These are phyloP conservation scores for Excalfactoria chinensis DNA, from an alignment of 2,113 vertebrate genomes.

Conservation along the genomic window DNA sequence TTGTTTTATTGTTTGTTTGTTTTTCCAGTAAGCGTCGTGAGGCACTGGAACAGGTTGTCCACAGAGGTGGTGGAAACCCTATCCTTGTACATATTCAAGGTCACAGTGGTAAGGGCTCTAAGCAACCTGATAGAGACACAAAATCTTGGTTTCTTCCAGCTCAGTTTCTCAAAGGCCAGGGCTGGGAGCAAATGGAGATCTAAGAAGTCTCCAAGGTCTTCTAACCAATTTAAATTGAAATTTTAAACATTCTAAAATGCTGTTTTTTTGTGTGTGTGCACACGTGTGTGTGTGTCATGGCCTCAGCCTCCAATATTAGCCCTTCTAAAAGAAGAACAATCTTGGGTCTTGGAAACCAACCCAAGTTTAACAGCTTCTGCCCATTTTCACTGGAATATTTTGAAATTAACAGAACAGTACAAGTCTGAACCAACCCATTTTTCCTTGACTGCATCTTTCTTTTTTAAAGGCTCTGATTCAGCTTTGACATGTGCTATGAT, in stretches of 20 bases:
- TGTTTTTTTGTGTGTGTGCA: neutral
- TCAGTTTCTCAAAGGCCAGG: neutral
- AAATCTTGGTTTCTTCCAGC: neutral
- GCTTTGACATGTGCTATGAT: neutral
- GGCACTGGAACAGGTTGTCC: too few species aligned
- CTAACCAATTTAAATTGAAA: neutral
- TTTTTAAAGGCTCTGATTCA: neutral
- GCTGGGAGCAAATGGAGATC: neutral
- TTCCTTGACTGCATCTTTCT: neutral
- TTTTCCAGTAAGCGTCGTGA: too few species aligned
- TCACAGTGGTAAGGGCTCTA: too few species aligned
- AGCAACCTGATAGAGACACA: neutral
- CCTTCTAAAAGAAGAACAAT: neutral
- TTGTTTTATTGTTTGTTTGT: too few species aligned
- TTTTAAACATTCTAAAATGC: neutral
- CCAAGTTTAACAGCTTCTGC: neutral
- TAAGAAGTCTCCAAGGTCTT: neutral
- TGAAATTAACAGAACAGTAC: neutral
- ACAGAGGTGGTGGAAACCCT: too few species aligned
- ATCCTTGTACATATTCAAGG: too few species aligned
- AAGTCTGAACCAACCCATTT: neutral
- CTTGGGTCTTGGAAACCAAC: neutral
- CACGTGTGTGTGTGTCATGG: neutral
- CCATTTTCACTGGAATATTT: neutral
- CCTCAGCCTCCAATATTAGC: neutral